Base-by-base conservation (phyloP, 2,113 vertebrate species). In the Ptilonorhynchus violaceus region DNA sequence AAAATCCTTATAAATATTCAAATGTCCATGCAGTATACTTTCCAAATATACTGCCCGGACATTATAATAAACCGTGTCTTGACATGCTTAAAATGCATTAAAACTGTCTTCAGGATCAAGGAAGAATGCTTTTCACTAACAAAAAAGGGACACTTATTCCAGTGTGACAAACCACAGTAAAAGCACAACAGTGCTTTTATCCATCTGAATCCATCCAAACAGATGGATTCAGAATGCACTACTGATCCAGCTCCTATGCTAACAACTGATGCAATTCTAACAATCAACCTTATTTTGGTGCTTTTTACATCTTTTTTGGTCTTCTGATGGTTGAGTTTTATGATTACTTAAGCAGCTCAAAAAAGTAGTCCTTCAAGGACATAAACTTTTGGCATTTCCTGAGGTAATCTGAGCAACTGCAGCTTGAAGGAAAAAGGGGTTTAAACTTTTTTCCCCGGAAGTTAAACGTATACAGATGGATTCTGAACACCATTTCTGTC, bases 1-100 rank as follows among this genome's bases (percentile, higher is more conserved):
- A 49, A 91, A 82, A 85, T 39, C 27, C 50, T 82, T 63, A 79
- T 47, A 89, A 82, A 95, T 84, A 96, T 56, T 93, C 50, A 85
- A 88, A 88, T 22, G 25, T 53, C 13, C 59, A 70, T 31, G 35
- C 3, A 4, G 28, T 56, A 74, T n/a, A 59, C 20, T 70, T 92
- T 85, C 63, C 70, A 95, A 55, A 79, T 85, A 85, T 39, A 83
- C 15, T 86, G 55, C 35, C n/a, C 93, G 42, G 44, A 81, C 31
- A 44, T 67, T 77, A 49, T 15, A 87, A 85, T 39, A 96, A 95
- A 83, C n/a, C 79, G n/a, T 62, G 31, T 78, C 30, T 55, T 87
- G 59, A 69, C 50, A 25, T 70, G 25, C 30, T 84, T 78, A 89
- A 90, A 94, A 73, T 27, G 14, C 60, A 89, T 68, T 89, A 50